Evolutionary conservation across 2,797 vertebrate species (phyloP).

Genomic region (Scarus forsteni): DNA sequence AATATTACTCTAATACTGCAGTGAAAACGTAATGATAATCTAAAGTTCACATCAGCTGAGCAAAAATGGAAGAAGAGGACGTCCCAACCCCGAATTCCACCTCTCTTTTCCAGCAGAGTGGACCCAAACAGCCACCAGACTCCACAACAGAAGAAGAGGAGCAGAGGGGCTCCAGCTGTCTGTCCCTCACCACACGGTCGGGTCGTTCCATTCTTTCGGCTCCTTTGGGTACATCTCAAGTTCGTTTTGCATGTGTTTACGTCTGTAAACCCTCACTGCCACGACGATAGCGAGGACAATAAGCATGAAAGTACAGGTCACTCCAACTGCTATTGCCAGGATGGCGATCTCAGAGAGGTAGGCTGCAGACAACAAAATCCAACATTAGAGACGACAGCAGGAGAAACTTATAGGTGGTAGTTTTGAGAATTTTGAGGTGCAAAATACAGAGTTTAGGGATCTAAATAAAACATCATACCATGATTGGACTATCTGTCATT

Average conservation of each 20-base stretch:
- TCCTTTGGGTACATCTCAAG: conserved; percentile 41
- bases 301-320: conserved; percentile 84
- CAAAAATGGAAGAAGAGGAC: conserved; percentile 54
- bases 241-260: conserved; percentile 44
- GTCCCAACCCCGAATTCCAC: conserved; percentile 10
- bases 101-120: conserved; percentile 50
- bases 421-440: neutral
- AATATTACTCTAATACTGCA: conserved; percentile 42
- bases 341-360: conserved; percentile 88
- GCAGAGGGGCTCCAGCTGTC: conserved; percentile 24
- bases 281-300: conserved; percentile 81
- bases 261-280: conserved; percentile 74
- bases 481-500: neutral
- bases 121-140: conserved; percentile 46
- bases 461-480: neutral
- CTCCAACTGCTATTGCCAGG: conserved; percentile 86
- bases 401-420: neutral
- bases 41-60: conserved; percentile 36
- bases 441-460: neutral
- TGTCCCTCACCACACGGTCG: conserved; percentile 72
- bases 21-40: conserved; percentile 19
- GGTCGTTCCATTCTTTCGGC: conserved; percentile 42
- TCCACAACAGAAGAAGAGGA: conserved; percentile 46
- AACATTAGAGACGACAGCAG: neutral
- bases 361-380: conserved; percentile 30